These are phyloP conservation scores for Hydropsyche betteni DNA, from an alignment of 2,888 invertebrate species.

Conservation along the genomic window DNA sequence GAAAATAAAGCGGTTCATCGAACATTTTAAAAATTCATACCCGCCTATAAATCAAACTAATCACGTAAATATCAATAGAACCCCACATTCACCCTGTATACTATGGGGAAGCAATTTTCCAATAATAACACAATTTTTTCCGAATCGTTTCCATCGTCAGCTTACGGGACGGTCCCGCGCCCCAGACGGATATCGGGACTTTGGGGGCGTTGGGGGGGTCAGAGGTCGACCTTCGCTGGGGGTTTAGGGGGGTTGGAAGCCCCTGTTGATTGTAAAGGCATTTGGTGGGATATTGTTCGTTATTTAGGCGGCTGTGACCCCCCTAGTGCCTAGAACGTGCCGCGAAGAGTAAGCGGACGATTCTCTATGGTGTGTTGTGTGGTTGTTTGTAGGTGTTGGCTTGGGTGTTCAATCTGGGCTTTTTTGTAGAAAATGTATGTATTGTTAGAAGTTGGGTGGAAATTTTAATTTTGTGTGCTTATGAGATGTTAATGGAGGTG, in stretches of 20 bases:
- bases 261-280: conserved; percentile 51
- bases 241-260: conserved; percentile 4
- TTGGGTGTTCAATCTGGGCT: conserved; percentile 10
- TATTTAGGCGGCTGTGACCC: conserved; percentile 45
- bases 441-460: background rate
- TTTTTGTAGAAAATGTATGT: background rate
- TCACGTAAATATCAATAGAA: too few relatives aligned
- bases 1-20: too few relatives aligned
- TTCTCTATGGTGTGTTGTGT: conserved; percentile 40
- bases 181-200: too few relatives aligned
- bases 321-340: conserved; percentile 35
- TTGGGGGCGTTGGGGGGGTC: too few relatives aligned
- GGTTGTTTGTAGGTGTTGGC: background rate
- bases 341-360: conserved; percentile 48
- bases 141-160: background rate
- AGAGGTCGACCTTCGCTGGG: too few relatives aligned
- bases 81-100: too few relatives aligned
- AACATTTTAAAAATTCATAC: too few relatives aligned
- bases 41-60: too few relatives aligned
- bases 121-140: too few relatives aligned
- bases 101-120: too few relatives aligned
- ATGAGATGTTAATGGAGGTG: background rate
- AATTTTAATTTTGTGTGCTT: background rate
- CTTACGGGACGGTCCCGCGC: conserved; percentile 20
- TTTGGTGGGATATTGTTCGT: conserved; percentile 49